Conservation (phyloP, 2,797 vertebrate species). For the Gobionotothen gibberifrons region DNA sequence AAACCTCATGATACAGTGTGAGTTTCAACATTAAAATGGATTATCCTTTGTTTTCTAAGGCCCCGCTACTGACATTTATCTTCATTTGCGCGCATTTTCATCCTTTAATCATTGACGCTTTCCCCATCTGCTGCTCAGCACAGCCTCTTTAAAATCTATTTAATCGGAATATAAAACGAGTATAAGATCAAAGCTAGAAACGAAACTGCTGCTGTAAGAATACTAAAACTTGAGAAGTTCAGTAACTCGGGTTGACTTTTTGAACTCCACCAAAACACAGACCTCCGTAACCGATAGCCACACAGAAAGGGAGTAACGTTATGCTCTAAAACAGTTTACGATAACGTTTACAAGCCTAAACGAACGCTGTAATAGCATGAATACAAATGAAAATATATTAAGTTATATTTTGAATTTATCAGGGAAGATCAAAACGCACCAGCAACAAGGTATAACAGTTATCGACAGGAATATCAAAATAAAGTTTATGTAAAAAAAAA, state of each 20-base stretch:
- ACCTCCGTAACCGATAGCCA: neutral
- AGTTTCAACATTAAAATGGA: slow-evolving; percentile 14
- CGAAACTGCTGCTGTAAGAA: neutral
- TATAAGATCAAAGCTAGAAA: neutral
- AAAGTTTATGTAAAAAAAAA: neutral
- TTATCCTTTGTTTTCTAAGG: slow-evolving; percentile 19
- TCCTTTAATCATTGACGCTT: slow-evolving; percentile 16
- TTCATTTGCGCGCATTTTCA: slow-evolving; percentile 36
- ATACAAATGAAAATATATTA: neutral
- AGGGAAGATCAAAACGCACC: neutral
- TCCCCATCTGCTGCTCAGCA: slow-evolving; percentile 28
- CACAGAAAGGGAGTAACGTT: neutral
- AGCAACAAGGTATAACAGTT: neutral
- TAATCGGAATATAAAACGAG: neutral
- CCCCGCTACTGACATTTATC: slow-evolving; percentile 29
- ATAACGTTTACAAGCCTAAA: neutral
- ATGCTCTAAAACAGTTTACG: neutral
- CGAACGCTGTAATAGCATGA: neutral
- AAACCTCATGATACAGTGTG: neutral
- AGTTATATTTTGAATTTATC: neutral
- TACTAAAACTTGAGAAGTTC: slow-evolving; percentile 14
- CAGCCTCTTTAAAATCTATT: neutral
- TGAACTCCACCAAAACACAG: slow-evolving; percentile 28
- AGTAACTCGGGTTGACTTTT: slow-evolving; percentile 12
- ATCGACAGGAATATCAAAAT: neutral